Percentiles rank a stretch among this genome's conserved stretches.
phyloP scores from a whole-genome alignment of 2,888 invertebrate species.

The Ommatoiulus sabulosus region DNA sequence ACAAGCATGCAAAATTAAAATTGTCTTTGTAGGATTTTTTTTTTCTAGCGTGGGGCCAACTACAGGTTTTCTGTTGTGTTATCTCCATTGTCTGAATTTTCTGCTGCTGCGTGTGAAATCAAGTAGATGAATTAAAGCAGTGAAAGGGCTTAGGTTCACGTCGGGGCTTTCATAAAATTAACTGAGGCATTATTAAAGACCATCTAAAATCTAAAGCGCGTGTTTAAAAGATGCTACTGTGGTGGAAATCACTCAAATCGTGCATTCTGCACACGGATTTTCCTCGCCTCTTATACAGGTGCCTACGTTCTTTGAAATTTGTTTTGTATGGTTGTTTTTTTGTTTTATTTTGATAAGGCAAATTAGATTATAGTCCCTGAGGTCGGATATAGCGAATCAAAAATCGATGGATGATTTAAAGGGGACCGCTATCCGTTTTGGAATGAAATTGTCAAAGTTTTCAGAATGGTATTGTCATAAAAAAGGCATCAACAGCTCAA shows the following conservation, averaged over 20 bases:
- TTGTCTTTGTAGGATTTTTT: not conserved
- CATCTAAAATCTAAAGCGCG: not conserved
- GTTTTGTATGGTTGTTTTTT: not conserved
- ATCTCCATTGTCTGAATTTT: not conserved
- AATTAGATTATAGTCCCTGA: not conserved
- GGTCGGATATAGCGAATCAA: not conserved
- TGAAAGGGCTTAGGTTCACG: not conserved
- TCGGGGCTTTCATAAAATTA: not conserved
- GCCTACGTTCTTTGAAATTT: not conserved
- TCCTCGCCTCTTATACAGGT: not conserved
- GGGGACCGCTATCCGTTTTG: not conserved
- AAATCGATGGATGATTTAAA: not conserved
- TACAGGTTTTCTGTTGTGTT: not conserved
- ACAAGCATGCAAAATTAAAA: conserved; percentile 24
- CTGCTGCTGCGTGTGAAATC: not conserved
- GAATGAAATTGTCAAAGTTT: not conserved
- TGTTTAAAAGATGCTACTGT: not conserved
- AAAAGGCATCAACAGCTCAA: no score
- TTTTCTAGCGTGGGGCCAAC: not conserved
- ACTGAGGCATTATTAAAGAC: not conserved
- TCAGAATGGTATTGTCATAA: no score
- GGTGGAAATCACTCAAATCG: not conserved
- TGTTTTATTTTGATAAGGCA: not conserved
- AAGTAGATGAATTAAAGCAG: conserved; percentile 17
- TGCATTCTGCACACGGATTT: not conserved